Evolutionary conservation across 2,888 invertebrate species (phyloP).

Genomic region (Tetragonula carbonaria): DNA sequence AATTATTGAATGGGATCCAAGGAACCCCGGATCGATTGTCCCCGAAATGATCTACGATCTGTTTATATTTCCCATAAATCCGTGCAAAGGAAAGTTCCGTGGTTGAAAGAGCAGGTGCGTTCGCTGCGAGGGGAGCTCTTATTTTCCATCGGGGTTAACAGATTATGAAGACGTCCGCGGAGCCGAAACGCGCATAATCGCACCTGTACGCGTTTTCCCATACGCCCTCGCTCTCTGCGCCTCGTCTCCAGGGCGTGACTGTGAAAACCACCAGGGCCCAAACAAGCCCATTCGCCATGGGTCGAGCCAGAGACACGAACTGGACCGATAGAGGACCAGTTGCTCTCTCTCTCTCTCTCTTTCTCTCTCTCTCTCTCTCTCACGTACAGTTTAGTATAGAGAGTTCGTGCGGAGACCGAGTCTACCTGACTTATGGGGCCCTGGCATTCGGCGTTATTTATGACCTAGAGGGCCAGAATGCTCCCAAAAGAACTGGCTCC

Average conservation of each 20-base stretch:
- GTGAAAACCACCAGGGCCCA: constrained; percentile 81
- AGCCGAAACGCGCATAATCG: constrained; percentile 71
- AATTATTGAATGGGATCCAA: not conserved
- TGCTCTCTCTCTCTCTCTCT: constrained; percentile 23
- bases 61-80: constrained; percentile 63
- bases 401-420: constrained; percentile 73
- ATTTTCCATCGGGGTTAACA: constrained; percentile 77
- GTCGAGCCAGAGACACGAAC: constrained; percentile 17
- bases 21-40: constrained; percentile 12
- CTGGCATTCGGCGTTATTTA: constrained; percentile 82
- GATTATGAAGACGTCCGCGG: constrained; percentile 80
- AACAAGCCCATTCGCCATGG: constrained; percentile 69
- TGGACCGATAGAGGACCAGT: constrained; percentile 31
- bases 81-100: constrained; percentile 10
- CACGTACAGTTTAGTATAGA: constrained; percentile 42
- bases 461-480: constrained; percentile 74
- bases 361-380: not conserved
- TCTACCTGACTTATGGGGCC: constrained; percentile 83
- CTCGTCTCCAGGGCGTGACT: constrained; percentile 80
- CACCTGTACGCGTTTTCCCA: constrained; percentile 81
- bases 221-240: constrained; percentile 67
- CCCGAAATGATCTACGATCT: constrained; percentile 52
- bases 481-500: constrained; percentile 66
- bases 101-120: constrained; percentile 13
- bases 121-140: not conserved